Conservation (phyloP, 2,888 invertebrate genomes). For the Bibio marci region DNA sequence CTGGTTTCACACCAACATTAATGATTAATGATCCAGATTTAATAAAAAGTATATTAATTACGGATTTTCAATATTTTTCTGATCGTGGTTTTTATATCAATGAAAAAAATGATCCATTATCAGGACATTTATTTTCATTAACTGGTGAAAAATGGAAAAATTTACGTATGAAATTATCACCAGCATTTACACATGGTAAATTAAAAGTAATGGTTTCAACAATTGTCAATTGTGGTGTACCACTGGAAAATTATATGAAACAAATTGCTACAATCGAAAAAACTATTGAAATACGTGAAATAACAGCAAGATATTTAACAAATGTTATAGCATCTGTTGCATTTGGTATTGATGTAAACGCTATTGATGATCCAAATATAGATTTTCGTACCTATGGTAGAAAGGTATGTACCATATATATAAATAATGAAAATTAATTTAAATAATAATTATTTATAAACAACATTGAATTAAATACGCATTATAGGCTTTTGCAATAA, state of each 20-base stretch:
- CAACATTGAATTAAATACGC: too few species aligned
- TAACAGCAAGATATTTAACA: conserved; percentile 20
- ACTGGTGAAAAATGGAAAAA: conserved; percentile 40
- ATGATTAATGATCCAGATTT: conserved; percentile 38
- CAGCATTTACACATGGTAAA: conserved; percentile 43
- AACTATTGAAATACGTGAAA: conserved; percentile 26
- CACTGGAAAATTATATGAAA: conserved; percentile 29
- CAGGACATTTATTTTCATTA: conserved; percentile 37
- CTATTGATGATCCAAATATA: conserved; percentile 14
- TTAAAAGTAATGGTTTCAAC: conserved; percentile 39
- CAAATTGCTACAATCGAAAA: conserved; percentile 19
- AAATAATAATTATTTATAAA: too few species aligned
- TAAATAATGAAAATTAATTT: too few species aligned
- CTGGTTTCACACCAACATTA: conserved; percentile 36
- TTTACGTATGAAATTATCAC: conserved; percentile 37
- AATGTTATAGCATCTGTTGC: conserved; percentile 22
- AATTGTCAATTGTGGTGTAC: conserved; percentile 32
- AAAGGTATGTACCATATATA: too few species aligned
- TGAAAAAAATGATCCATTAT: conserved; percentile 36
- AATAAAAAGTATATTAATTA: conserved; percentile 36
- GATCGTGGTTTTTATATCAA: conserved; percentile 38
- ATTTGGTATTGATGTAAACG: conserved; percentile 19
- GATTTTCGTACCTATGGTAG: conserved; percentile 14
- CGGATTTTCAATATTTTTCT: conserved; percentile 40
- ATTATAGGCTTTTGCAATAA: conserved; percentile 13